Evolutionary conservation across 2,797 vertebrate species (phyloP).

Genomic region (Propithecus deckenii): DNA sequence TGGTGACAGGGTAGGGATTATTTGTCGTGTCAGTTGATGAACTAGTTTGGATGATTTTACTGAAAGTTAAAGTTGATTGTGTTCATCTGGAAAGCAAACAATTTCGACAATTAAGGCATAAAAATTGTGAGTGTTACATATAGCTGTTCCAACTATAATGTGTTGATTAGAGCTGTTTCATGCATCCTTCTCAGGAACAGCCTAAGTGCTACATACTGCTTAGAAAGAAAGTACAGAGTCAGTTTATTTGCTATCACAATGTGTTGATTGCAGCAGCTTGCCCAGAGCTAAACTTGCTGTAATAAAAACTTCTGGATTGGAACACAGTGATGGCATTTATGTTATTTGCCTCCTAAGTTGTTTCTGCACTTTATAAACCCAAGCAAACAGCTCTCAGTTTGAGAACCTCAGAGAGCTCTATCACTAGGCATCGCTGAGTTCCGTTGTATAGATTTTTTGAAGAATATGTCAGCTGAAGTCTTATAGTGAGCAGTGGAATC

Average conservation of each 20-base stretch:
- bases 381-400: constrained; percentile 88
- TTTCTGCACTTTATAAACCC: constrained; percentile 75
- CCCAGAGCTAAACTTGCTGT: constrained; percentile 73
- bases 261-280: constrained; percentile 71
- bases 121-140: constrained; percentile 34
- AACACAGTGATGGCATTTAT: constrained; percentile 69
- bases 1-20: constrained; percentile 18
- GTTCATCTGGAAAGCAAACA: constrained; percentile 61
- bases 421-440: constrained; percentile 75
- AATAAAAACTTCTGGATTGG: constrained; percentile 72
- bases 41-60: constrained; percentile 72
- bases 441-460: constrained; percentile 71
- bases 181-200: constrained; percentile 64
- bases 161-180: constrained; percentile 53
- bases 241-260: constrained; percentile 77
- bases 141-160: constrained; percentile 43
- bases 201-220: constrained; percentile 50
- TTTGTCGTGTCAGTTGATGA: constrained; percentile 45
- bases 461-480: constrained; percentile 80
- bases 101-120: constrained; percentile 60
- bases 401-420: constrained; percentile 84
- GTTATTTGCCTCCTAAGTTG: constrained; percentile 70
- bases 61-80: constrained; percentile 69
- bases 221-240: constrained; percentile 68
- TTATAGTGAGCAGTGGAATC: constrained; percentile 82